A percentile compares a stretch with the other conserved stretches of the same genome.
phyloP scores from a whole-genome alignment of 1,140 invertebrate species.

The Nilaparvata lugens region DNA sequence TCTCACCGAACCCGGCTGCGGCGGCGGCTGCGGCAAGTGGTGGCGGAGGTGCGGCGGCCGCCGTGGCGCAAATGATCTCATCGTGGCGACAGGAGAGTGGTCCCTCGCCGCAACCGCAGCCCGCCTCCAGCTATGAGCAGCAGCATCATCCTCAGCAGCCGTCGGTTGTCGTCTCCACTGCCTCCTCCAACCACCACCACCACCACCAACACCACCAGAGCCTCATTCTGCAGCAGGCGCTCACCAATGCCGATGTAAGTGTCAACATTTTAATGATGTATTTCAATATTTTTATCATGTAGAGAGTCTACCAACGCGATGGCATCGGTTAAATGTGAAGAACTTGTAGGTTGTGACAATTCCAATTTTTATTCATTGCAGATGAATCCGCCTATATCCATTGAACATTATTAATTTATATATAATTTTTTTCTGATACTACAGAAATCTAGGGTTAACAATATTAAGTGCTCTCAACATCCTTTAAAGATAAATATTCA shows the following conservation, averaged over 20 bases:
- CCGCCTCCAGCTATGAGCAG: background rate
- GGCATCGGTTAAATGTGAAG: too few species aligned
- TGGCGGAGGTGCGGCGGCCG: conserved; percentile 18
- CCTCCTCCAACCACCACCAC: conserved; percentile 21
- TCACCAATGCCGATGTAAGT: conserved; percentile 28
- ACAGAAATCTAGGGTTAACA: too few species aligned
- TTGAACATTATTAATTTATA: too few species aligned
- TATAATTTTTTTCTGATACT: too few species aligned
- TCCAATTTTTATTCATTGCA: too few species aligned
- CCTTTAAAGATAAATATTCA: too few species aligned
- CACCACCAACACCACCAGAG: conserved; percentile 35
- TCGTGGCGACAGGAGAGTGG: conserved; percentile 34
- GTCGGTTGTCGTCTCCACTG: conserved; percentile 20
- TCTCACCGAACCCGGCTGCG: conserved; percentile 49
- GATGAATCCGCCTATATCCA: too few species aligned
- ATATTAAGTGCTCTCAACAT: too few species aligned
- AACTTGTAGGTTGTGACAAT: too few species aligned
- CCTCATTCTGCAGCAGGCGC: conserved; percentile 36
- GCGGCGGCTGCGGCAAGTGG: conserved; percentile 18
- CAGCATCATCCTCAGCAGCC: background rate
- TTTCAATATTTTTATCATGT: too few species aligned
- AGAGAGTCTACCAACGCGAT: too few species aligned
- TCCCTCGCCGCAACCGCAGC: conserved; percentile 22
- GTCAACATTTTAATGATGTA: background rate
- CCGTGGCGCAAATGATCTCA: conserved; percentile 14